Evolutionary conservation across 37 sponge, comb jelly and placozoan species (phyloP).

Genomic region (Haliclona indistincta): DNA sequence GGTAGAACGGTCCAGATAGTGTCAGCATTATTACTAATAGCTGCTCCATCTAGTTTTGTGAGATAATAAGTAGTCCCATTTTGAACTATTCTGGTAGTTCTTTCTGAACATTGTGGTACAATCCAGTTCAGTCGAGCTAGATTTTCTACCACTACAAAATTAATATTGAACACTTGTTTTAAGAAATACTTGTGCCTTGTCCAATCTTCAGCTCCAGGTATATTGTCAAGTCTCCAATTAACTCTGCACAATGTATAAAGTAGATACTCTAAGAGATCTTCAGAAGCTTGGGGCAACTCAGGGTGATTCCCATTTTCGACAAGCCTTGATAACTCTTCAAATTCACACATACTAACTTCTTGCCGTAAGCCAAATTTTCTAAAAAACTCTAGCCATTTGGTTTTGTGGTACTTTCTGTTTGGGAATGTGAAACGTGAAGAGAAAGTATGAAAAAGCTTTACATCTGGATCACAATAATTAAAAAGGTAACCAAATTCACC

Average conservation of each 20-base stretch:
- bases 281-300: conserved; percentile 14
- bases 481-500: too few species aligned
- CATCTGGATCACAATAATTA: conserved; percentile 6
- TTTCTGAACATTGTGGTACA: not conserved
- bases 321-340: not conserved
- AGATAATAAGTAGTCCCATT: not conserved
- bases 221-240: too few species aligned
- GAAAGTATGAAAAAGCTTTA: not conserved
- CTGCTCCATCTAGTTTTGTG: too few species aligned
- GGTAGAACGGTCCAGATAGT: not conserved
- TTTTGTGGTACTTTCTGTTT: not conserved
- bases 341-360: not conserved
- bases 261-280: too few species aligned
- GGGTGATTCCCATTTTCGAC: not conserved
- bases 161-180: not conserved
- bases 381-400: conserved; percentile 5
- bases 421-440: not conserved
- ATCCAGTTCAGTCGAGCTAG: not conserved
- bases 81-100: not conserved
- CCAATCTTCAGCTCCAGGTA: not conserved
- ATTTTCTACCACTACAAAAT: not conserved
- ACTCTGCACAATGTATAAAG: too few species aligned
- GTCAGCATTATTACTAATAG: not conserved
- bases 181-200: not conserved
- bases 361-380: not conserved